phyloP scores from a whole-genome alignment of 2,888 invertebrate genomes.

The Stenichneumon culpator region DNA sequence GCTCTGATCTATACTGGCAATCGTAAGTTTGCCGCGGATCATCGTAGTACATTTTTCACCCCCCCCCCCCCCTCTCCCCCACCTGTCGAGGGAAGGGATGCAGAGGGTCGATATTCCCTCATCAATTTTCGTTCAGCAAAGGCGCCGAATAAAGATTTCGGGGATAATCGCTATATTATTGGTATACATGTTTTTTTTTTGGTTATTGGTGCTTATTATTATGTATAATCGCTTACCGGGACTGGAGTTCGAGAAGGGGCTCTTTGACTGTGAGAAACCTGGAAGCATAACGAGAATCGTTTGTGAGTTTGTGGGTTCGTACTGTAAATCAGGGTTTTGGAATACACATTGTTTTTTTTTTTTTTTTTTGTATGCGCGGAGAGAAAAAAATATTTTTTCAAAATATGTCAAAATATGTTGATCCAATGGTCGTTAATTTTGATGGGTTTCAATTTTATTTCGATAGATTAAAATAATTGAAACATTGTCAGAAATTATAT shows the following conservation, averaged over 20 bases:
- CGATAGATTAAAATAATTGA: no score
- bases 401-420: no score
- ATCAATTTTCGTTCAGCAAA: neutral
- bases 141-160: neutral
- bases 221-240: slow-evolving; percentile 78
- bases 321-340: no score
- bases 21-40: neutral
- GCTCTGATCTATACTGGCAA: no score
- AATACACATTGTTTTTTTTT: no score
- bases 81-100: neutral
- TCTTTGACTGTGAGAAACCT: slow-evolving; percentile 83
- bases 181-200: neutral
- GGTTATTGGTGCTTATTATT: neutral
- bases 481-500: no score
- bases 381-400: no score
- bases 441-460: no score
- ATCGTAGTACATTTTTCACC: slow-evolving; percentile 4
- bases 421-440: no score
- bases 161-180: neutral
- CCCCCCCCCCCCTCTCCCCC: neutral
- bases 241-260: slow-evolving; percentile 80
- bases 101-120: neutral
- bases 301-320: neutral
- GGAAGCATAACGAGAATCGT: slow-evolving; percentile 71
- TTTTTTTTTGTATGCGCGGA: no score